Base-by-base conservation (phyloP, 2,113 vertebrate genomes). In the Myiozetetes cayanensis region DNA sequence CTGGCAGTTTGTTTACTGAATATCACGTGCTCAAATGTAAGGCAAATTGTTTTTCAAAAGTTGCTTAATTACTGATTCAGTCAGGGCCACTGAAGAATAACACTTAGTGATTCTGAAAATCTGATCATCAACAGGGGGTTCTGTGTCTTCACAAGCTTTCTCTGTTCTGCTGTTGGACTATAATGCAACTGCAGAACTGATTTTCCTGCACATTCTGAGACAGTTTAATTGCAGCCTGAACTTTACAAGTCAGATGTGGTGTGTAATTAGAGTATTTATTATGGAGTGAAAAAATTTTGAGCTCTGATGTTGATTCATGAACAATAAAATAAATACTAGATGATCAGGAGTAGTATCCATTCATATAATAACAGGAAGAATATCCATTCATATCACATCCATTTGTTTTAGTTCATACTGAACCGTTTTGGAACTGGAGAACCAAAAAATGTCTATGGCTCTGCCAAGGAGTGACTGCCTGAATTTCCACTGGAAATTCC, bases 401-500 rank as follows among this genome's bases (percentile, higher is more conserved):
- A 9, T 67, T 90, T 19, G 33, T 80, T 84, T 76, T 41, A 61
- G 14, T 49, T 79, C 3, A 2, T 56, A n/a, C 9, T 72, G 56
- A 87, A 66, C 53, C 52, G 47, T 11, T 76, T 28, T 5, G 6
- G 58, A 92, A 56, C 27, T 58, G 25, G 28, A 83, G 43, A 82
- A 76, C 23, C 7, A 55, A 73, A 41, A 72, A 46, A 33, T 21
- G 5, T 47, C 35, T 63, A 59, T 49, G 46, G 25, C 31, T 83
- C 50, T 79, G 91, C 87, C 87, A 82, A 61, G 63, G 33, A 87
- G 21, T 55, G 53, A 63, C 55, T 74, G 46, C 16, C 43, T 85
- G 14, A 87, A 83, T 96, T 91, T 94, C 78, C 70, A 85, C 49
- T 85, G 87, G 49, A 79, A 95, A 77, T 93, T 95, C 91, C 85